Evolutionary conservation across 2,113 vertebrate genomes (phyloP).

Genomic region (Myanophis thanlyinensis): DNA sequence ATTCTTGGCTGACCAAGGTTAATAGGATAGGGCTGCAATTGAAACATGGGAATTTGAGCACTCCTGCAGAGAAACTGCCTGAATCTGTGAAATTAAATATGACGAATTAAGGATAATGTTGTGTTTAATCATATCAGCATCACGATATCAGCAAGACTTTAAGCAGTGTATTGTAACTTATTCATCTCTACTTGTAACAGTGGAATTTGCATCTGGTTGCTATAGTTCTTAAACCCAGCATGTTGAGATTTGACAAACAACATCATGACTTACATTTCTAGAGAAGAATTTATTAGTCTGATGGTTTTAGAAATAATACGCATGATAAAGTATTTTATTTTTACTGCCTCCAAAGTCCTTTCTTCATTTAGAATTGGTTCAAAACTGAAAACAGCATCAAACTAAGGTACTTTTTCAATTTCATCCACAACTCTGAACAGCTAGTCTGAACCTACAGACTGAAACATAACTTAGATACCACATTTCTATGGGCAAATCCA

Average conservation of each 20-base stretch:
- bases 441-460: not conserved
- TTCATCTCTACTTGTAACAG: not conserved
- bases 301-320: not conserved
- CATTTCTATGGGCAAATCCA: conserved; percentile 2
- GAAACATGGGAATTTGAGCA: not conserved
- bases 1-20: not conserved
- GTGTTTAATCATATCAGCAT: not conserved
- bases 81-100: not conserved
- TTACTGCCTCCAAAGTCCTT: not conserved
- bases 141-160: not conserved
- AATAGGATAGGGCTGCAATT: not conserved
- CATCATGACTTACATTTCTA: not conserved
- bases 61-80: not conserved
- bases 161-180: not conserved
- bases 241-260: not conserved
- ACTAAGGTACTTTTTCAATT: not conserved
- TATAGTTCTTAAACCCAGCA: too few relatives aligned
- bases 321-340: not conserved
- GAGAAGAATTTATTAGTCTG: not conserved
- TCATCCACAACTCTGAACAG: not conserved
- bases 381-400: not conserved
- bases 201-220: not conserved
- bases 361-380: not conserved
- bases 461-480: not conserved
- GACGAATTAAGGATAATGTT: not conserved